Conservation (phyloP, 2,113 vertebrate genomes). For the Callospermophilus lateralis region DNA sequence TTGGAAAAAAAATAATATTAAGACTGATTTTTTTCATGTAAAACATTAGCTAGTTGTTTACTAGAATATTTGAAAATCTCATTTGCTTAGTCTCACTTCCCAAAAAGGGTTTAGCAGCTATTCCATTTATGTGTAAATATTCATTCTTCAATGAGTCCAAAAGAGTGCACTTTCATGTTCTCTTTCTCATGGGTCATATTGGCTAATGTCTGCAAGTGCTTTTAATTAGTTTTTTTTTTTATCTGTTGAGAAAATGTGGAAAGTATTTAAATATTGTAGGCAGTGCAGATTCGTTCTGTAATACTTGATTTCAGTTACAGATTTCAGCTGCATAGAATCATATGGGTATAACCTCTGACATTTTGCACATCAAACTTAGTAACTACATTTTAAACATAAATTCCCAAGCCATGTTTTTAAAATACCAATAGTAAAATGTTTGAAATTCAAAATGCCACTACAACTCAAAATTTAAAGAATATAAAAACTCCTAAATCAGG, state of each 20-base stretch:
- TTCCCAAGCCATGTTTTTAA: slow-evolving; percentile 64
- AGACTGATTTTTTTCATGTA: neutral
- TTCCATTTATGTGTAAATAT: slow-evolving; percentile 40
- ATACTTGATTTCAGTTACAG: slow-evolving; percentile 67
- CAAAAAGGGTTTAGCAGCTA: neutral
- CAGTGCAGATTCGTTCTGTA: neutral
- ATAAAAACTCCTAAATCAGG: slow-evolving; percentile 77
- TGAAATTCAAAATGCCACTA: slow-evolving; percentile 70
- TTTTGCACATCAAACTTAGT: slow-evolving; percentile 72
- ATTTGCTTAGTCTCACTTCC: neutral
- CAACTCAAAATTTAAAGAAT: slow-evolving; percentile 62
- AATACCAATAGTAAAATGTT: slow-evolving; percentile 68
- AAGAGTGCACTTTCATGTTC: slow-evolving; percentile 43
- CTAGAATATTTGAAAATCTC: slow-evolving; percentile 41
- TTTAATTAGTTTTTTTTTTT: slow-evolving; percentile 64
- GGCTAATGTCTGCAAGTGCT: slow-evolving; percentile 54
- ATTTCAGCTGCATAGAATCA: slow-evolving; percentile 59
- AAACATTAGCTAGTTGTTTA: slow-evolving; percentile 49
- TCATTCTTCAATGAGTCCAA: slow-evolving; percentile 47
- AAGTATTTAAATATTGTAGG: slow-evolving; percentile 65
- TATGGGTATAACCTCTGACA: slow-evolving; percentile 42
- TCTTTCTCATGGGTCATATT: slow-evolving; percentile 28
- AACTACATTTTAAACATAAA: slow-evolving; percentile 69
- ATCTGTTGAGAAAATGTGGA: slow-evolving; percentile 70
- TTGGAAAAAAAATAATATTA: neutral